Conservation (phyloP, 2,888 invertebrate genomes). For the Brenthis daphne region DNA sequence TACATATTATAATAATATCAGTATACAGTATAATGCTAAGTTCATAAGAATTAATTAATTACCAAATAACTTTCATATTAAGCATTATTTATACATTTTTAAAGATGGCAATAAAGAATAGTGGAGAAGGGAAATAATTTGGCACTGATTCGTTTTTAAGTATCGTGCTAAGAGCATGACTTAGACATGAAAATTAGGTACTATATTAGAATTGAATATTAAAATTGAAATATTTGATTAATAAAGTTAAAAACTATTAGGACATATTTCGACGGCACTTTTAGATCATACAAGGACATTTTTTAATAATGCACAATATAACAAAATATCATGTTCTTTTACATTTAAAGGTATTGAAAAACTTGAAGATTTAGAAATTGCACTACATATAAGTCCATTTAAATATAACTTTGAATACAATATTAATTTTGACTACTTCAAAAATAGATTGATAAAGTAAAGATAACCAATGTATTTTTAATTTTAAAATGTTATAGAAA, state of each 20-base stretch:
- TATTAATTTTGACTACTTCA: conserved; percentile 9
- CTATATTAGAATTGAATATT: conserved; percentile 15
- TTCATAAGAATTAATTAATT: conserved; percentile 8
- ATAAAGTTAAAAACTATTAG: conserved; percentile 13
- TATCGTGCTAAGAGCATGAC: conserved; percentile 12
- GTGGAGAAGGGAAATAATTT: conserved; percentile 20
- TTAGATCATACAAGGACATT: conserved; percentile 4
- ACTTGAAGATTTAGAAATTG: neutral
- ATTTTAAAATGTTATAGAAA: conserved; percentile 30
- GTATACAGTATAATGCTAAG: neutral
- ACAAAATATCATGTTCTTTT: neutral
- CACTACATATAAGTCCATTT: neutral
- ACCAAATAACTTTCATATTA: neutral
- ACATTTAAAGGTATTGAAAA: neutral
- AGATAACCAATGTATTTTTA: conserved; percentile 16
- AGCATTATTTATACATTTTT: conserved; percentile 19
- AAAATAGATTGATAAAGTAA: conserved; percentile 16
- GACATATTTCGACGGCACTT: conserved; percentile 5
- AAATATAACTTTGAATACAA: conserved; percentile 7
- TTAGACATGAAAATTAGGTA: conserved; percentile 13
- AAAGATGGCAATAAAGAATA: conserved; percentile 12
- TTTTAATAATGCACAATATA: conserved; percentile 5
- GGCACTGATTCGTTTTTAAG: conserved; percentile 22
- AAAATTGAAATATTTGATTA: conserved; percentile 10
- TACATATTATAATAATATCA: neutral